Evolutionary conservation across 2,113 vertebrate genomes (phyloP).

Genomic region (Paedocypris sp.): DNA sequence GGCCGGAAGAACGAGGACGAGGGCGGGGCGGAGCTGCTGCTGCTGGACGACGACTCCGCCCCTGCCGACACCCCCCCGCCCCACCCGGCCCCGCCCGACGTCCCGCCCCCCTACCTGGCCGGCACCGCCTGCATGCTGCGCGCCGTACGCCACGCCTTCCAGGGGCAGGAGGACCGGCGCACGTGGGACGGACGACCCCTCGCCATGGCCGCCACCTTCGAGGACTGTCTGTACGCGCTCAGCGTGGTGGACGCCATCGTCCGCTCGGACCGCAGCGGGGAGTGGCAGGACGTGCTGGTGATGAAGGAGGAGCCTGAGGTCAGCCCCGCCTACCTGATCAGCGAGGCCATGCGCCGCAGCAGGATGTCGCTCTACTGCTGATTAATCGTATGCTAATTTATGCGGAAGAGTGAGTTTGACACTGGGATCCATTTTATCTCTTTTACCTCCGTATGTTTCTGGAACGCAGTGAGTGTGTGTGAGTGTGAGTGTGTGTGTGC

Average conservation of each 20-base stretch:
- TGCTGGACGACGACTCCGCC: conserved; percentile 82
- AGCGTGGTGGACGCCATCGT: conserved; percentile 97
- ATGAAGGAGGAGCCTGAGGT: conserved; percentile 95
- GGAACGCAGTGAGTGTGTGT: no score
- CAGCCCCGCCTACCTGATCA: conserved; percentile 90
- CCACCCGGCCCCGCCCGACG: conserved; percentile 82
- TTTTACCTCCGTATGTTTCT: background rate
- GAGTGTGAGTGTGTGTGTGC: no score
- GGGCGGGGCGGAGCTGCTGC: conserved; percentile 71
- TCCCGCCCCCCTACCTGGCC: conserved; percentile 84
- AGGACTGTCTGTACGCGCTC: conserved; percentile 91
- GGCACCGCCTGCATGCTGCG: conserved; percentile 96
- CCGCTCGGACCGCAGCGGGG: conserved; percentile 87
- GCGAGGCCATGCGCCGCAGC: conserved; percentile 93
- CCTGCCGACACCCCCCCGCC: conserved; percentile 78
- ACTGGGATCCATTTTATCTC: background rate
- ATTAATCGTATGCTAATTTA: conserved; percentile 9
- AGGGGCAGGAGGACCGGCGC: conserved; percentile 90
- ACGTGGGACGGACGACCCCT: conserved; percentile 93
- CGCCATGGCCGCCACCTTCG: conserved; percentile 97
- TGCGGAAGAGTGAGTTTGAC: background rate
- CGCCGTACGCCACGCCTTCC: conserved; percentile 87
- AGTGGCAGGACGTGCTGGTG: conserved; percentile 94
- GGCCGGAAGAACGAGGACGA: conserved; percentile 80
- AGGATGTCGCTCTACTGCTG: conserved; percentile 96